phyloP scores from a whole-genome alignment of 1,140 invertebrate species.

The Trichoplusia ni region DNA sequence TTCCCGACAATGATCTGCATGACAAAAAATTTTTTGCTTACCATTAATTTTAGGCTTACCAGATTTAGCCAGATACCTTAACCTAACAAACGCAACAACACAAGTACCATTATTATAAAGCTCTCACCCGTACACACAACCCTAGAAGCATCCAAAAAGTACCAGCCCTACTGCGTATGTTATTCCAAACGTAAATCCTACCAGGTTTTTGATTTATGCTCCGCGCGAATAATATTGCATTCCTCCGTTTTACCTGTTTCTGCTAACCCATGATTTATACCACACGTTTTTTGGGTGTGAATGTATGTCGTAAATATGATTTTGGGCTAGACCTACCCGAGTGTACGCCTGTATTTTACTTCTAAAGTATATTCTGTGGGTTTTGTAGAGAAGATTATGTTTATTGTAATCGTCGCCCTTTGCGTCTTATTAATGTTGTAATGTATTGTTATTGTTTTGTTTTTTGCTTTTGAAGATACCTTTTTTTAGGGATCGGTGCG shows the following conservation, averaged over 20 bases:
- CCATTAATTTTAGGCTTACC: too few species aligned
- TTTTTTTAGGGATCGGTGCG: too few species aligned
- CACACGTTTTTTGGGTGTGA: constrained; percentile 22
- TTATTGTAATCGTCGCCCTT: too few species aligned
- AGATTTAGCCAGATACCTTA: too few species aligned
- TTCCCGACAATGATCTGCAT: too few species aligned
- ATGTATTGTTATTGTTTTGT: too few species aligned
- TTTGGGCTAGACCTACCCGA: constrained; percentile 10
- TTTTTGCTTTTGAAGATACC: too few species aligned
- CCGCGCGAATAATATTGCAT: constrained; percentile 33
- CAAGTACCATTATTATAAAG: not conserved
- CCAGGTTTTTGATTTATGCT: constrained; percentile 41
- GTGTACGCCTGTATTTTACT: not conserved
- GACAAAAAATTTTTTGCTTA: too few species aligned
- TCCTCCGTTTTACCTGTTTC: constrained; percentile 23
- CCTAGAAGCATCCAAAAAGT: not conserved
- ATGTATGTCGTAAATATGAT: constrained; percentile 19
- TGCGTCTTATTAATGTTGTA: too few species aligned
- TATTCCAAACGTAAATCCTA: constrained; percentile 32
- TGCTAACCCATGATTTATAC: constrained; percentile 23
- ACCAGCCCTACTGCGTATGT: constrained; percentile 26
- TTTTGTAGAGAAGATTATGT: too few species aligned
- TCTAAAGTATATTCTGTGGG: not conserved
- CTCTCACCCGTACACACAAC: not conserved
- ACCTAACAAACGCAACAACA: not conserved